These are phyloP conservation scores for Mactra quadrangularis DNA, from an alignment of 1,140 invertebrate genomes.

Conservation along the genomic window DNA sequence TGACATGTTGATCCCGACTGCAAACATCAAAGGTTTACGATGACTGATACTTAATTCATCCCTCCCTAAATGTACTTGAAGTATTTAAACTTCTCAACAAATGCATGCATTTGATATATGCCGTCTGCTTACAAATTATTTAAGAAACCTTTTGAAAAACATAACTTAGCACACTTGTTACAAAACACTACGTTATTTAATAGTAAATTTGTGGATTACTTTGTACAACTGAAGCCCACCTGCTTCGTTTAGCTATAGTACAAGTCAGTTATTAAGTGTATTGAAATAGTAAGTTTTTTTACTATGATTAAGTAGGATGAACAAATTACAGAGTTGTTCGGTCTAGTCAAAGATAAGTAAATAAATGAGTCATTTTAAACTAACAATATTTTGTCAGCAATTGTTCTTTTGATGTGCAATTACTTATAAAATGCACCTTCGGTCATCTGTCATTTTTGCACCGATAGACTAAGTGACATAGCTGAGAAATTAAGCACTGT, in stretches of 20 bases:
- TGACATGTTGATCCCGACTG: constrained; percentile 35
- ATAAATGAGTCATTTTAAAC: too few species aligned
- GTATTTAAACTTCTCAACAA: constrained; percentile 30
- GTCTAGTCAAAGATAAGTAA: too few species aligned
- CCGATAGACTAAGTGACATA: too few species aligned
- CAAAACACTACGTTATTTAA: constrained; percentile 36
- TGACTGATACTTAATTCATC: constrained; percentile 30
- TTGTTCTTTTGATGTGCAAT: background rate
- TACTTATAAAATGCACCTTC: background rate
- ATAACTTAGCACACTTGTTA: constrained; percentile 34
- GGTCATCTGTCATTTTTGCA: too few species aligned
- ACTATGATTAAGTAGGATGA: too few species aligned
- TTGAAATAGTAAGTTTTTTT: too few species aligned
- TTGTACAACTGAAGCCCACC: constrained; percentile 24
- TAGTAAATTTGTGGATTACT: constrained; percentile 37
- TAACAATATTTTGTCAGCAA: too few species aligned
- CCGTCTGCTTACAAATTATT: constrained; percentile 25
- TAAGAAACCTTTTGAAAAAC: constrained; percentile 4
- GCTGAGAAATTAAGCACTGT: too few species aligned
- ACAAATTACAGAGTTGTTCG: too few species aligned
- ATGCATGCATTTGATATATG: constrained; percentile 14
- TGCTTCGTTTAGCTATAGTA: background rate
- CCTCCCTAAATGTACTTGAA: constrained; percentile 53
- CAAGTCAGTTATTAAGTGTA: too few species aligned
- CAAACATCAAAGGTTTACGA: constrained; percentile 29